Evolutionary conservation across 92 coral and sea anemone species (phyloP).

Genomic region (Zoanthus solanderi): DNA sequence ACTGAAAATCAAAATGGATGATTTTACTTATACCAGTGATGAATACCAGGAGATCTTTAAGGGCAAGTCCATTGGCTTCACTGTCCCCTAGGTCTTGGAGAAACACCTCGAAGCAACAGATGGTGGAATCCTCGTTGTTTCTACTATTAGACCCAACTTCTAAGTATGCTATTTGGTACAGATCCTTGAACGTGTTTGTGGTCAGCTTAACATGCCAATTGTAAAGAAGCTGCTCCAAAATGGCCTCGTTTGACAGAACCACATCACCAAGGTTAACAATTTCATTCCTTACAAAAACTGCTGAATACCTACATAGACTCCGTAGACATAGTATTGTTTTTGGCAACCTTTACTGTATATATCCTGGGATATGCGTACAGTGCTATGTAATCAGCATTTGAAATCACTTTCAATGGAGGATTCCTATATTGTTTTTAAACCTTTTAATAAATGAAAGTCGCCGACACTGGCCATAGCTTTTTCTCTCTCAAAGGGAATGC

Average conservation of each 20-base stretch:
- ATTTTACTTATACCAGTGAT: conserved; percentile 52
- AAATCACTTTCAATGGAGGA: conserved; percentile 4
- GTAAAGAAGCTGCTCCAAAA: conserved; percentile 50
- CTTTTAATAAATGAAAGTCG: conserved; percentile 51
- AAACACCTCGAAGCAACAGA: conserved; percentile 72
- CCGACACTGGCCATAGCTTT: conserved; percentile 42
- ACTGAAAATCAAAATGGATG: conserved; percentile 65
- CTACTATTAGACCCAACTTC: conserved; percentile 71
- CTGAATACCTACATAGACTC: conserved; percentile 59
- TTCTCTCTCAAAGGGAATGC: conserved; percentile 3
- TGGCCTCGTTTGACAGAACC: conserved; percentile 31
- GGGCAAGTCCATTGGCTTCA: conserved; percentile 51
- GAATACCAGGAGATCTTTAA: conserved; percentile 71
- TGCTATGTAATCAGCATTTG: conserved; percentile 54
- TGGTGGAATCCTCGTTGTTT: conserved; percentile 60
- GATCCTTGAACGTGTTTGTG: conserved; percentile 31
- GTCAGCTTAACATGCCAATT: conserved; percentile 52
- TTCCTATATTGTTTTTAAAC: conserved; percentile 25
- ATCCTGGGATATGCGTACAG: conserved; percentile 61
- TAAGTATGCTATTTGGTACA: conserved; percentile 48
- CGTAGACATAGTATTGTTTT: conserved; percentile 54
- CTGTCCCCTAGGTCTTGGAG: conserved; percentile 75
- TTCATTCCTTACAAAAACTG: conserved; percentile 66
- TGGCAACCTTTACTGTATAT: conserved; percentile 32
- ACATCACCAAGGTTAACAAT: conserved; percentile 65